Conservation (phyloP, 2,888 invertebrate genomes). For the Stenodema calcarata region DNA sequence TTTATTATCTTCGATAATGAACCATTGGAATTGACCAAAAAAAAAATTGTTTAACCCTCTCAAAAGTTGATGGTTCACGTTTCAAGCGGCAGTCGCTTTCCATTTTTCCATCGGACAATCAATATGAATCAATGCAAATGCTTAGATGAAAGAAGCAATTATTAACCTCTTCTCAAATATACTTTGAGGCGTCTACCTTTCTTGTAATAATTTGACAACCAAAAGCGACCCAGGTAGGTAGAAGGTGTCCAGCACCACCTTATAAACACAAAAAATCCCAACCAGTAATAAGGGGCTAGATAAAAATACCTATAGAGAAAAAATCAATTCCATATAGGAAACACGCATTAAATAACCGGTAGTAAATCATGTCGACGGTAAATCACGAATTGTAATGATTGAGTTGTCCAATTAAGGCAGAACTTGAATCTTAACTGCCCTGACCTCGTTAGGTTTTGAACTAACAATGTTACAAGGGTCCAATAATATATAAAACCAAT, state of each 20-base stretch:
- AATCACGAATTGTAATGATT: constrained; percentile 15
- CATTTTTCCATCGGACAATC: too few relatives aligned
- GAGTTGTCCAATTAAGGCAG: constrained; percentile 28
- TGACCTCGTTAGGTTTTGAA: not conserved
- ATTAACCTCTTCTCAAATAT: not conserved
- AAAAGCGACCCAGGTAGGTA: constrained; percentile 2
- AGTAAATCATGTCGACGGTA: constrained; percentile 14
- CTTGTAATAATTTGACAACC: constrained; percentile 15
- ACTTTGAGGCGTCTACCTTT: not conserved
- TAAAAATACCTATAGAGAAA: too few relatives aligned
- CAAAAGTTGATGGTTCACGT: too few relatives aligned
- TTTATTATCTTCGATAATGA: too few relatives aligned
- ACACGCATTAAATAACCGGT: constrained; percentile 39
- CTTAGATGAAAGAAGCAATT: too few relatives aligned
- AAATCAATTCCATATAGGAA: constrained; percentile 37
- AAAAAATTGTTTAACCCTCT: too few relatives aligned
- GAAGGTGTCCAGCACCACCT: not conserved
- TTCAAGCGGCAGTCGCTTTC: too few relatives aligned
- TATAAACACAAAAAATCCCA: constrained; percentile 9
- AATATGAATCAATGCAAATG: too few relatives aligned
- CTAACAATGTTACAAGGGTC: not conserved
- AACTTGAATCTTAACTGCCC: not conserved
- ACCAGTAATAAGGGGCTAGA: constrained; percentile 2
- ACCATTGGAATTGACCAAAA: too few relatives aligned
- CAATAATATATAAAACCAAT: not conserved